Conservation (phyloP, 1,140 invertebrate genomes). For the Drosophila ercepeae region DNA sequence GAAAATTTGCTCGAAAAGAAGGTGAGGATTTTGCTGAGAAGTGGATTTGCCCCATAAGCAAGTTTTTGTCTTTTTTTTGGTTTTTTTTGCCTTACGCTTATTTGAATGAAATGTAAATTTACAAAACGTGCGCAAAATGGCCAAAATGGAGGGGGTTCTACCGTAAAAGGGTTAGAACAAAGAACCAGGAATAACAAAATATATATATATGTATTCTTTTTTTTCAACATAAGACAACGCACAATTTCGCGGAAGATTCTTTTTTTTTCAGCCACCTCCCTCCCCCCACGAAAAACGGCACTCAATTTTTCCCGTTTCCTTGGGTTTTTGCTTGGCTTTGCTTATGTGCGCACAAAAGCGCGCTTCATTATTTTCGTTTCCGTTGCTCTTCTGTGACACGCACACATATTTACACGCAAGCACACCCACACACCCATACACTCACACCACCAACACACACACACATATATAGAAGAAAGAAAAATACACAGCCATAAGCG, state of each 20-base stretch:
- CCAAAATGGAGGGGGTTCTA: slow-evolving; percentile 11
- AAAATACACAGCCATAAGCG: slow-evolving; percentile 13
- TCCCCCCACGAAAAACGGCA: slow-evolving; percentile 1
- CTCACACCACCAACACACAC: background rate
- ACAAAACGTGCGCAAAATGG: slow-evolving; percentile 63
- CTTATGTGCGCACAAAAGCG: slow-evolving; percentile 67
- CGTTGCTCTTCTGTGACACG: slow-evolving; percentile 54
- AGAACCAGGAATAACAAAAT: slow-evolving; percentile 23
- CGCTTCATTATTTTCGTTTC: slow-evolving; percentile 72
- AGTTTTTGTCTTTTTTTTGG: slow-evolving; percentile 51
- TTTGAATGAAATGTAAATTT: slow-evolving; percentile 73
- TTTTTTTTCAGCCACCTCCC: background rate
- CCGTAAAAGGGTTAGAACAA: slow-evolving; percentile 47
- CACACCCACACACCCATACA: slow-evolving; percentile 5
- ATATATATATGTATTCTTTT: slow-evolving; percentile 18
- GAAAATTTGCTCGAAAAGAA: slow-evolving; percentile 23
- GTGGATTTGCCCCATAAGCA: slow-evolving; percentile 36
- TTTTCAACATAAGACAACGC: slow-evolving; percentile 44
- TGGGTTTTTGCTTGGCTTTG: slow-evolving; percentile 36
- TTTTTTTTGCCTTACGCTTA: slow-evolving; percentile 10
- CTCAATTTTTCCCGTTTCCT: slow-evolving; percentile 42
- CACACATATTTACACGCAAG: slow-evolving; percentile 29
- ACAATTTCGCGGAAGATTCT: slow-evolving; percentile 37
- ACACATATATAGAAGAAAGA: background rate
- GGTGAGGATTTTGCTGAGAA: slow-evolving; percentile 10